phyloP scores from a whole-genome alignment of 2,797 vertebrate genomes.

The Phataginus tricuspis region DNA sequence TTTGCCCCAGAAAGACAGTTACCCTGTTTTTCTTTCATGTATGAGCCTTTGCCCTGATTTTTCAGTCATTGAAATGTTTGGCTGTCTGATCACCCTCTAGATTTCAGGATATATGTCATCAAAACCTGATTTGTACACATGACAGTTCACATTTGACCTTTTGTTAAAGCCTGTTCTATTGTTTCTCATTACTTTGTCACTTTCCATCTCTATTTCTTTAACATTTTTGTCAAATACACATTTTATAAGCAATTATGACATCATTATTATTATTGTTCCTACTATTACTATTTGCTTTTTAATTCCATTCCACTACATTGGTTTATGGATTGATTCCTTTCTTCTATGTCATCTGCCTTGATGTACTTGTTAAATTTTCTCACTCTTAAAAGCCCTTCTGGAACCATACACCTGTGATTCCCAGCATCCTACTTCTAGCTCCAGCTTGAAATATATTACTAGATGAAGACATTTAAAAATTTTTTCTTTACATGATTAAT shows the following conservation, averaged over 20 bases:
- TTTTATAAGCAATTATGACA: not conserved
- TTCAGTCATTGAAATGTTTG: not conserved
- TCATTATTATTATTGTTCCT: not conserved
- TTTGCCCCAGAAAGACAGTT: not conserved
- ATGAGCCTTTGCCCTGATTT: not conserved
- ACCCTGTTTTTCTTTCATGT: not conserved
- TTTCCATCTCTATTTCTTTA: not conserved
- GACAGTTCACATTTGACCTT: not conserved
- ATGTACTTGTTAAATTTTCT: not conserved
- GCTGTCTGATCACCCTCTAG: not conserved
- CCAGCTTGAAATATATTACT: not conserved
- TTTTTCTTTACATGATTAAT: not conserved
- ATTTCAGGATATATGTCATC: not conserved
- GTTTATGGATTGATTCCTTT: not conserved
- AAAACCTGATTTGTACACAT: not conserved
- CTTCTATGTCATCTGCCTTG: not conserved
- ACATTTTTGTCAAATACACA: not conserved
- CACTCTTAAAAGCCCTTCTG: not conserved
- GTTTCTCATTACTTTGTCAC: not conserved
- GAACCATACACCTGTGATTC: not conserved
- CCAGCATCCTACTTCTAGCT: not conserved
- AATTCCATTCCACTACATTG: not conserved
- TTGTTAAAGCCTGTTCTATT: not conserved
- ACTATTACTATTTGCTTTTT: not conserved
- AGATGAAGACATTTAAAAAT: not conserved